phyloP scores from a whole-genome alignment of 2,797 vertebrate species.

The Cyclura pinguis region DNA sequence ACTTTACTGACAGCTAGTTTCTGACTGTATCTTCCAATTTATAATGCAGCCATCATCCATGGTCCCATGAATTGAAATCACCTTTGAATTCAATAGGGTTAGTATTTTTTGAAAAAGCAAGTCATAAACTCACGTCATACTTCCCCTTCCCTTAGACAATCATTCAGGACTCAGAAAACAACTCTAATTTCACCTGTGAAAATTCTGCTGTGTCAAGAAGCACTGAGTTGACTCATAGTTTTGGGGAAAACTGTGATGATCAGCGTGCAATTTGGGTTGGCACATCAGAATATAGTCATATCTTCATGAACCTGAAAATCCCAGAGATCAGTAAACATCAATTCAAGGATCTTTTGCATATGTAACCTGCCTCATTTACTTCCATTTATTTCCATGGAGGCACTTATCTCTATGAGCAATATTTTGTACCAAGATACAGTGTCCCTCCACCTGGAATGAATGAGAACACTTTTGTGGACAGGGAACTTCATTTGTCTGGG shows the following conservation, averaged over 20 bases:
- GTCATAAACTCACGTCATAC: background rate
- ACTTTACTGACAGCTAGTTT: background rate
- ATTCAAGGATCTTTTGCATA: background rate
- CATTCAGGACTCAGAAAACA: background rate
- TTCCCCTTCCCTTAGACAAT: background rate
- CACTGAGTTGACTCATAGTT: background rate
- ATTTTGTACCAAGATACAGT: background rate
- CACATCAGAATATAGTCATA: background rate
- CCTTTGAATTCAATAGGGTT: background rate
- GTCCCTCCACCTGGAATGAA: background rate
- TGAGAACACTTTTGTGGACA: background rate
- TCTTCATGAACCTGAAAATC: background rate
- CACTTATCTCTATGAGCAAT: background rate
- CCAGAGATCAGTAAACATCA: background rate
- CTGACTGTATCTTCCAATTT: background rate
- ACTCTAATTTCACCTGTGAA: background rate
- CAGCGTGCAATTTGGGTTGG: background rate
- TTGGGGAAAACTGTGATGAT: background rate
- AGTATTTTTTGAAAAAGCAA: background rate
- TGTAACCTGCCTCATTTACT: background rate
- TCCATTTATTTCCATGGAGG: background rate
- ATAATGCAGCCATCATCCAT: background rate
- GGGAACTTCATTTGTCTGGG: no score
- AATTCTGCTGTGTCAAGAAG: background rate
- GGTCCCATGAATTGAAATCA: background rate